A percentile compares a stretch with the other conserved stretches of the same genome.
These are phyloP conservation scores for Diorhabda sublineata DNA, from an alignment of 1,140 invertebrate genomes.

Conservation along the genomic window DNA sequence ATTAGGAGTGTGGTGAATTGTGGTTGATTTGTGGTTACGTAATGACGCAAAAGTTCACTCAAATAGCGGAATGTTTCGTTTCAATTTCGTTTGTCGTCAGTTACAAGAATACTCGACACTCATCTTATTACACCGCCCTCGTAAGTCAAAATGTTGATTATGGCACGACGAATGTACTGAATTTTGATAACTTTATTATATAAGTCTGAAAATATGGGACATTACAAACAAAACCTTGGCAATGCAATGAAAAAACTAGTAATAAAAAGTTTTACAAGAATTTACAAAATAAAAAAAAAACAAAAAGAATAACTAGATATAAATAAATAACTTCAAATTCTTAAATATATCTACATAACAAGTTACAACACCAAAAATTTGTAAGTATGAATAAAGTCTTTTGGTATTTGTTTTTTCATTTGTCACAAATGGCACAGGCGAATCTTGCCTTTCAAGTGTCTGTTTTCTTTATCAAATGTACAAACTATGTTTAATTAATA, in stretches of 20 bases:
- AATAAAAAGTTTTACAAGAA: slow-evolving; percentile 40
- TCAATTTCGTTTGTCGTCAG: no score
- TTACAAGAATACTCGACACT: no score
- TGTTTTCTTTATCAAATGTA: slow-evolving; percentile 8
- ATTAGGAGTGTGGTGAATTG: no score
- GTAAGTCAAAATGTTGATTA: no score
- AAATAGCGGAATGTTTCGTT: no score
- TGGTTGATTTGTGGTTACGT: no score
- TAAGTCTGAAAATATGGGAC: background rate
- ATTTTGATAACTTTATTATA: no score
- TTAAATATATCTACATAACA: slow-evolving; percentile 47
- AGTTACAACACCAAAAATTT: slow-evolving; percentile 43
- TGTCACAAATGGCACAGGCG: slow-evolving; percentile 24
- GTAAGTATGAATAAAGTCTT: slow-evolving; percentile 36
- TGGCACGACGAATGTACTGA: no score
- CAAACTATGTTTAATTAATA: slow-evolving; percentile 11
- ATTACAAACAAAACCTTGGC: slow-evolving; percentile 13
- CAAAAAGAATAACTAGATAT: slow-evolving; percentile 33
- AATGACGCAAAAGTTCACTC: no score
- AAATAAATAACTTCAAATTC: slow-evolving; percentile 45
- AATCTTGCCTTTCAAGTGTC: slow-evolving; percentile 17
- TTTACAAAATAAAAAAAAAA: slow-evolving; percentile 40
- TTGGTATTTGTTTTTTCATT: slow-evolving; percentile 30
- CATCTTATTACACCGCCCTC: no score
- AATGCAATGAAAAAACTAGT: slow-evolving; percentile 37